Conservation (phyloP, 2,797 vertebrate genomes). For the Gymnopithys bicolor region DNA sequence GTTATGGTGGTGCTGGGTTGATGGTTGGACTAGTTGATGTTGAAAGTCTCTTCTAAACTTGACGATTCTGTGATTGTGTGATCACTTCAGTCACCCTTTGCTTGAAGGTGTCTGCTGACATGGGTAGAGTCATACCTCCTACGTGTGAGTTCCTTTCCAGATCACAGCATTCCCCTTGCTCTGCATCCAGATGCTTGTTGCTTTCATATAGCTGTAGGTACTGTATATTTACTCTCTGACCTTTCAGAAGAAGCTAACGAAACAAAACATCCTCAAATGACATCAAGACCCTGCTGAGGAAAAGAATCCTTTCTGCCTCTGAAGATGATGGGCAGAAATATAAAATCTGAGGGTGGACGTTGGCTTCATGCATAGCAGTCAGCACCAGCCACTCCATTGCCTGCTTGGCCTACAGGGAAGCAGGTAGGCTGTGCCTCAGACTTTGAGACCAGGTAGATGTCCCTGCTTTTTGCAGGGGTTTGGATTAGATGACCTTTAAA, state of each 20-base stretch:
- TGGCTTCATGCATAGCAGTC: background rate
- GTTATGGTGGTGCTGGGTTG: background rate
- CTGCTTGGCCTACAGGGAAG: background rate
- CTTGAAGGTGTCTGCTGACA: background rate
- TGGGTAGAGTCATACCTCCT: background rate
- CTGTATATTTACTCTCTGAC: background rate
- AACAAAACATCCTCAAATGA: background rate
- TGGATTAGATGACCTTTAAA: background rate
- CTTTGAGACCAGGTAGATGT: rapidly evolving
- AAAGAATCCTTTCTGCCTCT: background rate
- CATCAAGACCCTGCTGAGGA: background rate
- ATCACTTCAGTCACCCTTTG: background rate
- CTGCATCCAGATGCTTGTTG: background rate
- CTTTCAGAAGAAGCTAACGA: background rate
- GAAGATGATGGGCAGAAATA: background rate
- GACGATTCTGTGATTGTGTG: background rate
- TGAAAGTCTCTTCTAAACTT: background rate
- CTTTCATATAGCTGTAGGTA: background rate
- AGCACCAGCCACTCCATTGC: background rate
- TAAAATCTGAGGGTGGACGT: background rate
- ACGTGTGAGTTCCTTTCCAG: background rate
- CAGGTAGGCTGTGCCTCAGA: background rate
- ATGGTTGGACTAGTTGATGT: background rate
- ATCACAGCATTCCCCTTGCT: background rate
- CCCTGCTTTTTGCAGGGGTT: background rate